Base-by-base conservation (phyloP, 2,113 vertebrate genomes). In the Pelvicachromis taeniatus region DNA sequence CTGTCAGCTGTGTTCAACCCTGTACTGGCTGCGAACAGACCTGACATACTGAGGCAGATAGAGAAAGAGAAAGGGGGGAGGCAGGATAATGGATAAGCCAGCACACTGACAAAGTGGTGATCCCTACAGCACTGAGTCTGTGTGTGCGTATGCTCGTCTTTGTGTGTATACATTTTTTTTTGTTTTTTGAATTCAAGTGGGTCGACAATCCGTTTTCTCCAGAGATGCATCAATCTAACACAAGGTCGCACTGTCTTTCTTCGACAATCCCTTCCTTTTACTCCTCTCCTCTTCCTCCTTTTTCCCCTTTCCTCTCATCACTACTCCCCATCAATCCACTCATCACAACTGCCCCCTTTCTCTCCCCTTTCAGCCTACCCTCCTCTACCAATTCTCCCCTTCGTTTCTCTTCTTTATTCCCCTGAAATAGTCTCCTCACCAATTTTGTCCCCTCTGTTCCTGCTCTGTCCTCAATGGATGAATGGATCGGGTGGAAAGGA, bases 171-270 rank as follows among this genome's bases (percentile, higher is more conserved):
- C 6, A 1, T 50, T 11, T 83, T 23, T 55, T 21, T 40, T 19
- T 78, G 35, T 31, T 84, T 73, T 81, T 9, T 53, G 58, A 65
- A 82, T 70, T 77, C 21, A 16, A 78, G 82, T 21, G 3, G 73
- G 77, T 86, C 50, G 50, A 81, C 92, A 86, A 93, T 93, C 70
- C 65, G 29, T 91, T 92, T 86, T 90, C 93, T 93, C 93, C 63
- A 75, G 94, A 90, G 93, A 92, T 82, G 12, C 93, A 95, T 94
- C 93, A 94, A 93, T 93, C 93, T 91, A 85, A 90, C 85, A 83
- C 94, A 95, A 95, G 92, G 92, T 94, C 93, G 91, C 85, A 61
- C 63, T 82, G 85, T 83, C 70, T 85, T 63, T 88, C 84, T 61
- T 82, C 78, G 19, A 29, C 89, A 82, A 65, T 84, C 77, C 78